These are phyloP conservation scores for Myotis brandtii DNA, from an alignment of 2,113 vertebrate species.

Conservation along the genomic window DNA sequence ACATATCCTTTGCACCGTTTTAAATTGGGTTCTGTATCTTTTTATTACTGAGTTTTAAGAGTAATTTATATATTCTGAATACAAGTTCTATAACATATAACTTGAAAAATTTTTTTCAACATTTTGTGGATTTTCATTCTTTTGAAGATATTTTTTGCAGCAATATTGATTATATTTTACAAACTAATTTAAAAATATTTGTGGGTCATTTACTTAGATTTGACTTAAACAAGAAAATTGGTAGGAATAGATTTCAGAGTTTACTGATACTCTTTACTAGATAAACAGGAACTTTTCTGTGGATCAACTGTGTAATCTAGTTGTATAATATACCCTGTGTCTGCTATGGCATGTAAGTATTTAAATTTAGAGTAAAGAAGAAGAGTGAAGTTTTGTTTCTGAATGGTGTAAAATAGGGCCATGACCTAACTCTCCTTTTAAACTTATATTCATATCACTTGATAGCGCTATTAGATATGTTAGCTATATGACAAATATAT, in stretches of 20 bases:
- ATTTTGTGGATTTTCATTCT: neutral
- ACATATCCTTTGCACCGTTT: neutral
- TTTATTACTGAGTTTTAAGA: neutral
- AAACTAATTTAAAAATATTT: neutral
- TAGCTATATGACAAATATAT: neutral
- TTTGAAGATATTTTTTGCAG: neutral
- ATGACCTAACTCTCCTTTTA: neutral
- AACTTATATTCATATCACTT: neutral
- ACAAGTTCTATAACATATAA: neutral
- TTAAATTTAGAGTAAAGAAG: slow-evolving; percentile 31
- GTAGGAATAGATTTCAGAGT: neutral
- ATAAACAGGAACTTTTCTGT: neutral
- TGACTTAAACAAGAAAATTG: slow-evolving; percentile 20
- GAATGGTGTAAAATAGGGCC: neutral
- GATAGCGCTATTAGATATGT: neutral
- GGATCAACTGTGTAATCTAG: neutral
- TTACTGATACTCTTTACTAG: neutral
- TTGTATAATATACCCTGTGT: neutral
- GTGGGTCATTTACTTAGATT: neutral
- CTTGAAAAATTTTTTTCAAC: slow-evolving; percentile 9
- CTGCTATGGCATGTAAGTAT: neutral
- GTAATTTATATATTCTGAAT: slow-evolving; percentile 6
- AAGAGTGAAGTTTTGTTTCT: slow-evolving; percentile 11
- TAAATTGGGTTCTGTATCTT: neutral
- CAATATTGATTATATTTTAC: slow-evolving; percentile 35